Base-by-base conservation (phyloP, 2,113 vertebrate species). In the Plecturocebus donacophilus region DNA sequence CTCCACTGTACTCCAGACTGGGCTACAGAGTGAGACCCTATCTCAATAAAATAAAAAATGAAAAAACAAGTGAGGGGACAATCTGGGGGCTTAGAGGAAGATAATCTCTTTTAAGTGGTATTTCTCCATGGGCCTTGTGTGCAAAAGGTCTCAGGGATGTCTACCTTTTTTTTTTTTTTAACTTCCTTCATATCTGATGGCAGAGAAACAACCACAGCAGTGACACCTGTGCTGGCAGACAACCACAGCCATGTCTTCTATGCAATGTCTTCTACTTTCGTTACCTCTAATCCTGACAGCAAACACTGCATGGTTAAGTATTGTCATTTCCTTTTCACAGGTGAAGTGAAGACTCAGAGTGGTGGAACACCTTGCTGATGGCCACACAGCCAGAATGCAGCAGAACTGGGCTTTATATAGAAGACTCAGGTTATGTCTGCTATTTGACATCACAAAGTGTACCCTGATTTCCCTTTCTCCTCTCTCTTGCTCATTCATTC, bases 251-350 rank as follows among this genome's bases (percentile, higher is more conserved):
- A 13, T 8, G 2, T 25, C 38, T 3, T 47, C 42, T 45, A 3
- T 0, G 1, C 25, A 16, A 0, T 2, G 7, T 35, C 75, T 58
- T 56, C 82, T 71, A 1, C 12, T 68, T 32, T 14, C 2, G 6
- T 47, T 9, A 13, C 20, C 73, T 52, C 66, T 35, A 20, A 61
- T 64, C 79, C 38, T 79, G 71, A 23, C 30, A 17, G 35, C 9
- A 6, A 64, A 20, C 30, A 19, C 30, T 10, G 19, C 0, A 1
- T 17, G 35, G 30, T 42, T 86, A 42, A 23, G 20, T 17, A 23
- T 8, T 54, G 89, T 16, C 17, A 11, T 38, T n/a, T 38, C 25
- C 42, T 42, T 56, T 64, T 71, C 2, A 73, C 13, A 32, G 73
- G 66, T 14, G 35, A 83, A 79, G 64, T 11, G 5, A 20, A 71